Percentiles rank a stretch among this genome's conserved stretches.
Evolutionary conservation across 2,888 invertebrate genomes (phyloP).

Genomic region (Drosophila monieri): DNA sequence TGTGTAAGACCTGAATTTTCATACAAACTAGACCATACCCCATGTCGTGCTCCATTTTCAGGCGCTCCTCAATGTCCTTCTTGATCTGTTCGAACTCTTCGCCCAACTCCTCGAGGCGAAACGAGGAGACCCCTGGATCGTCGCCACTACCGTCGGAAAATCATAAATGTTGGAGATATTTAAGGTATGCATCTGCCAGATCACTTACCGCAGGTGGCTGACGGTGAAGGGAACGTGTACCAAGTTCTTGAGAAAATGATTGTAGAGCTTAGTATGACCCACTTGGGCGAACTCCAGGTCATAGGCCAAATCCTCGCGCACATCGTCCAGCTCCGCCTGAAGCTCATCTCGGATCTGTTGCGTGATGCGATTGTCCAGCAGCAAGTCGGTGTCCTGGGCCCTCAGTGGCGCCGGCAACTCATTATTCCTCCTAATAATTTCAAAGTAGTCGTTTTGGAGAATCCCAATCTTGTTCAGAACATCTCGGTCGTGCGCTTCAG

Average conservation of each 20-base stretch:
- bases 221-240: slow-evolving; percentile 88
- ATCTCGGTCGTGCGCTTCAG: slow-evolving; percentile 86
- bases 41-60: slow-evolving; percentile 85
- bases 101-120: slow-evolving; percentile 87
- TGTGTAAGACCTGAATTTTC: too few relatives aligned
- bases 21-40: slow-evolving; percentile 64
- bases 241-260: slow-evolving; percentile 88
- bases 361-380: slow-evolving; percentile 88
- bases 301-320: slow-evolving; percentile 88
- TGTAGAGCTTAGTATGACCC: slow-evolving; percentile 86
- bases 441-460: slow-evolving; percentile 86
- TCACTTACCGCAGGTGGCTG: slow-evolving; percentile 85
- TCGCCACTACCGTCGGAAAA: slow-evolving; percentile 42
- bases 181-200: background rate
- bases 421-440: slow-evolving; percentile 86
- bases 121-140: slow-evolving; percentile 84
- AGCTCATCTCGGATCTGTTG: slow-evolving; percentile 86
- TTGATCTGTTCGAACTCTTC: slow-evolving; percentile 86
- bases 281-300: slow-evolving; percentile 89
- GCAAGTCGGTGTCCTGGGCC: slow-evolving; percentile 86
- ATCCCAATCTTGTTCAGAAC: slow-evolving; percentile 85
- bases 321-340: slow-evolving; percentile 86
- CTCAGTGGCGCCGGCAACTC: slow-evolving; percentile 86
- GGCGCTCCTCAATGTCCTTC: slow-evolving; percentile 86
- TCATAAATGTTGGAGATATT: background rate